phyloP scores from a whole-genome alignment of 2,113 vertebrate species.

The Leucopternis melanops region DNA sequence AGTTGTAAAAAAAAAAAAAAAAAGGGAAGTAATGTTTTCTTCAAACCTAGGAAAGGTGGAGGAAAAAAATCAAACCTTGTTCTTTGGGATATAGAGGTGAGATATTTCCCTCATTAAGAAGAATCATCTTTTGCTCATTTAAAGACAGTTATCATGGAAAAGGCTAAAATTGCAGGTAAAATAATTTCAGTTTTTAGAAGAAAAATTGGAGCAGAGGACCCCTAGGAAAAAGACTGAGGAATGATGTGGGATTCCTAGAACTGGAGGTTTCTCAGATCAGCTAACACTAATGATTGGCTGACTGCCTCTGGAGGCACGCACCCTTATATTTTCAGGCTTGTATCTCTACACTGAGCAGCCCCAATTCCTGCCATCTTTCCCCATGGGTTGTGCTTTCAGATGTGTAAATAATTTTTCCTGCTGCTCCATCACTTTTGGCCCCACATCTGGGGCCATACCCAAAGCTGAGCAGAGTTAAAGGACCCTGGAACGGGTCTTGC shows the following conservation, averaged over 20 bases:
- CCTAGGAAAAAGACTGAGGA: not conserved
- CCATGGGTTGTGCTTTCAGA: not conserved
- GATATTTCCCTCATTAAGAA: not conserved
- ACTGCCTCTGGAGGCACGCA: not conserved
- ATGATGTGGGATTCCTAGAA: not conserved
- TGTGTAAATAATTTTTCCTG: not conserved
- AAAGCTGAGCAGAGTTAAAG: not conserved
- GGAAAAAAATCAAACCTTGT: not conserved
- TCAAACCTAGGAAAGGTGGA: not conserved
- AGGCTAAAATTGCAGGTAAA: not conserved
- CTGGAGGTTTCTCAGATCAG: not conserved
- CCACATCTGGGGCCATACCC: not conserved
- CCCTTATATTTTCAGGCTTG: not conserved
- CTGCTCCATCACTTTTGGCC: not conserved
- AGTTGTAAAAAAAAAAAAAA: no score
- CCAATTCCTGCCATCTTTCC: not conserved
- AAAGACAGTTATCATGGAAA: not conserved
- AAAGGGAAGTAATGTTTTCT: not conserved
- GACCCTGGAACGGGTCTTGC: not conserved
- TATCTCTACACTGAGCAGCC: not conserved
- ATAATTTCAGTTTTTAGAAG: not conserved
- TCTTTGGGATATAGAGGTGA: not conserved
- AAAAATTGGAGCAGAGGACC: not conserved
- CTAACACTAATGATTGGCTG: not conserved
- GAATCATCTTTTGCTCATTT: not conserved